Percentiles rank a stretch among this genome's conserved stretches.
phyloP scores from a whole-genome alignment of 2,113 vertebrate species.

The Eira barbara region DNA sequence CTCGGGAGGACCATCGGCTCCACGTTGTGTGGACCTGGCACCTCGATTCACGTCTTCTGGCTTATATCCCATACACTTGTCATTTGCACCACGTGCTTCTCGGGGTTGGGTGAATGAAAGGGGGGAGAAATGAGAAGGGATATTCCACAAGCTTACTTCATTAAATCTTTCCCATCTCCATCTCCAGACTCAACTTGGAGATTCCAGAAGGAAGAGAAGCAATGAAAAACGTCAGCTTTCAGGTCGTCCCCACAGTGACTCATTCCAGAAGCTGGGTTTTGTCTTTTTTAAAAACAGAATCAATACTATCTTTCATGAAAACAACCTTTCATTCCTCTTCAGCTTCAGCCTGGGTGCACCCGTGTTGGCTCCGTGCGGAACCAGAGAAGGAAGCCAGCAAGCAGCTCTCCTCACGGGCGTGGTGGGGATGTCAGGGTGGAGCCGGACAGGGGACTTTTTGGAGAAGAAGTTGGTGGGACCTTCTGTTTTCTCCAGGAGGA shows the following conservation, averaged over 20 bases:
- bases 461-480: neutral
- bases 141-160: neutral
- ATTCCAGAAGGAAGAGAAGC: slow-evolving; percentile 4
- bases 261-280: neutral
- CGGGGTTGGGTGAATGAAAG: neutral
- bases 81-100: neutral
- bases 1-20: neutral
- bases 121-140: neutral
- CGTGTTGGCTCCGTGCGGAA: neutral
- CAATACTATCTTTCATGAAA: neutral
- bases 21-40: neutral
- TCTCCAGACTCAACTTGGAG: neutral
- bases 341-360: neutral
- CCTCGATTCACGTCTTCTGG: neutral
- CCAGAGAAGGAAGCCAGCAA: neutral
- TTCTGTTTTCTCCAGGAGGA: neutral
- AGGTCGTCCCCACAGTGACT: neutral
- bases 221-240: neutral
- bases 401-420: neutral
- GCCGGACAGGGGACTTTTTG: neutral
- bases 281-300: neutral
- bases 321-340: neutral
- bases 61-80: neutral
- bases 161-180: neutral
- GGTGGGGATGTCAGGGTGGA: neutral